Percentiles rank a stretch among this genome's conserved stretches.
Evolutionary conservation across 1,140 invertebrate genomes (phyloP).

Genomic region (Delia radicum): DNA sequence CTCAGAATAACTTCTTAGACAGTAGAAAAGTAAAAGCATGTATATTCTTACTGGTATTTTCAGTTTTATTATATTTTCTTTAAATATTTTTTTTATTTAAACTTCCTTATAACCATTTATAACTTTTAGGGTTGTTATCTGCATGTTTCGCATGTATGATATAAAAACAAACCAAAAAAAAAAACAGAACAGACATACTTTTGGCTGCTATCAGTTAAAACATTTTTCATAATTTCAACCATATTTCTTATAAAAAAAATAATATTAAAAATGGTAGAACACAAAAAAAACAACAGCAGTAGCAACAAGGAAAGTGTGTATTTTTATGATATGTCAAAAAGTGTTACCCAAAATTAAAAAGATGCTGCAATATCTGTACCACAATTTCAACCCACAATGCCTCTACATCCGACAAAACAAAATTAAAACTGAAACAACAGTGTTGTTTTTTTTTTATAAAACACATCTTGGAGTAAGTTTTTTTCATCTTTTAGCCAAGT

Average conservation of each 20-base stretch:
- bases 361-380: conserved; percentile 16
- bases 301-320: background rate
- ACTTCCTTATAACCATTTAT: conserved; percentile 2
- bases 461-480: background rate
- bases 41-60: background rate
- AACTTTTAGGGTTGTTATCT: conserved; percentile 13
- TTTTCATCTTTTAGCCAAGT: background rate
- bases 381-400: conserved; percentile 22
- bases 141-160: background rate
- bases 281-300: background rate
- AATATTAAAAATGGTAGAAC: background rate
- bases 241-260: background rate
- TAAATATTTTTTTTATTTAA: background rate
- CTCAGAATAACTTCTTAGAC: too few relatives aligned
- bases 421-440: background rate
- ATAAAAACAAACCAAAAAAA: background rate
- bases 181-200: background rate
- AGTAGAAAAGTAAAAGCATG: conserved; percentile 2
- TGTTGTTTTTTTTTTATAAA: background rate
- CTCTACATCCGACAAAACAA: background rate
- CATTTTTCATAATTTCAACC: conserved; percentile 23
- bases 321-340: conserved; percentile 16
- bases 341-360: conserved; percentile 20
- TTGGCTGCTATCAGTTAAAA: conserved; percentile 19
- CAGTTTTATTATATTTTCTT: background rate